phyloP scores from a whole-genome alignment of 2,888 invertebrate species.

The Acrobasis consociella region DNA sequence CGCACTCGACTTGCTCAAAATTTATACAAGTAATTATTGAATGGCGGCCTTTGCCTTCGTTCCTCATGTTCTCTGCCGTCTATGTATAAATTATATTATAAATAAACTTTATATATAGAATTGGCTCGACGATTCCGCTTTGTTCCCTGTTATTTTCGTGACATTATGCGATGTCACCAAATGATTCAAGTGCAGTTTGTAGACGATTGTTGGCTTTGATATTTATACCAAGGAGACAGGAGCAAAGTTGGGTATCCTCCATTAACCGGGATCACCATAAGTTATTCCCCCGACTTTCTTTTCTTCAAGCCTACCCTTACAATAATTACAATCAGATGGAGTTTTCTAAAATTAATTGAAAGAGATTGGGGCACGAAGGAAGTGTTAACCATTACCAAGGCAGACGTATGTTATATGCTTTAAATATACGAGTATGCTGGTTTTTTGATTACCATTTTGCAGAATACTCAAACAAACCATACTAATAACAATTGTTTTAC shows the following conservation, averaged over 20 bases:
- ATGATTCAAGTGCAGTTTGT: background rate
- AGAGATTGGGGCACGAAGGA: background rate
- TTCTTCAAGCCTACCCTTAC: too few species aligned
- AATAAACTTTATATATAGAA: conserved; percentile 48
- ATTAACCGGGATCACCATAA: too few species aligned
- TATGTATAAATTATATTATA: conserved; percentile 28
- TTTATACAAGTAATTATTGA: conserved; percentile 32
- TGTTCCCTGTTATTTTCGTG: conserved; percentile 37
- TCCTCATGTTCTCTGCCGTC: conserved; percentile 33
- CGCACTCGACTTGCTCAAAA: conserved; percentile 48
- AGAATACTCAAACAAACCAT: too few species aligned
- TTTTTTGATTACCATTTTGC: too few species aligned
- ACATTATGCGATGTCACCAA: conserved; percentile 29
- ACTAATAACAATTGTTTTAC: too few species aligned
- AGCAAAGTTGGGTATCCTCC: background rate
- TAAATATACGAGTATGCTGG: too few species aligned
- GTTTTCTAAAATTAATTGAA: background rate
- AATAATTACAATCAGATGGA: too few species aligned
- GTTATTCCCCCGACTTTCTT: too few species aligned
- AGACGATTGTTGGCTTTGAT: background rate
- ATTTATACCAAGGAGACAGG: background rate
- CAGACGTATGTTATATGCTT: too few species aligned
- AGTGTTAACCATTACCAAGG: too few species aligned
- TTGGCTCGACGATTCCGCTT: conserved; percentile 42
- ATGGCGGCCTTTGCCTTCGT: conserved; percentile 40